These are phyloP conservation scores for Gavialis gangeticus DNA, from an alignment of 2,113 vertebrate genomes.

Conservation along the genomic window DNA sequence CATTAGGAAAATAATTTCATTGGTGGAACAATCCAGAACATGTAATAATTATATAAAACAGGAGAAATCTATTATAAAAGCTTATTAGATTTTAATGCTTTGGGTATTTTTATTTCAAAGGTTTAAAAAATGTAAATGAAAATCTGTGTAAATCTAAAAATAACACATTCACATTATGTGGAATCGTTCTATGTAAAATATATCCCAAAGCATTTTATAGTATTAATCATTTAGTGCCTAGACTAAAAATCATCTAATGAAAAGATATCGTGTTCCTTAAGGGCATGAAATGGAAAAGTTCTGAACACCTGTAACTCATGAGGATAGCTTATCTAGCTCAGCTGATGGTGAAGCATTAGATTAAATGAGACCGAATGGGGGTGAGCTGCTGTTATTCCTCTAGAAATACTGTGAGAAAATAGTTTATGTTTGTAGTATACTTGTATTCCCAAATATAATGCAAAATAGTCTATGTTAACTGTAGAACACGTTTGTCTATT, in stretches of 20 bases:
- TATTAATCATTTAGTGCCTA: neutral
- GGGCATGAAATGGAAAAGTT: neutral
- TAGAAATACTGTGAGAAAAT: neutral
- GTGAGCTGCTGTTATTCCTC: neutral
- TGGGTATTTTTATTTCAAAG: neutral
- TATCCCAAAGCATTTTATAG: neutral
- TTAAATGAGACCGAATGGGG: neutral
- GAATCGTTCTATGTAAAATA: neutral
- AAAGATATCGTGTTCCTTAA: neutral
- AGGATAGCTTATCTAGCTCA: neutral
- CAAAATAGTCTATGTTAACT: neutral
- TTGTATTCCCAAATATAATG: neutral
- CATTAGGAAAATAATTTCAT: neutral
- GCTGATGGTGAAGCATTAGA: neutral
- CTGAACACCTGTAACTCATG: neutral
- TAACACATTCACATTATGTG: neutral
- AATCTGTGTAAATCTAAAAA: neutral
- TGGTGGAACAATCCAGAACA: constrained; percentile 9
- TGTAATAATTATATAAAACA: constrained; percentile 8
- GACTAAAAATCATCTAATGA: neutral
- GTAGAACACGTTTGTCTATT: neutral
- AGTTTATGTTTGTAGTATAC: neutral
- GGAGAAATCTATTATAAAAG: neutral
- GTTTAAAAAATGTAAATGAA: neutral
- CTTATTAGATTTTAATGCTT: constrained; percentile 18